Conservation (phyloP, 2,888 invertebrate species). For the Cheilosia urbana region DNA sequence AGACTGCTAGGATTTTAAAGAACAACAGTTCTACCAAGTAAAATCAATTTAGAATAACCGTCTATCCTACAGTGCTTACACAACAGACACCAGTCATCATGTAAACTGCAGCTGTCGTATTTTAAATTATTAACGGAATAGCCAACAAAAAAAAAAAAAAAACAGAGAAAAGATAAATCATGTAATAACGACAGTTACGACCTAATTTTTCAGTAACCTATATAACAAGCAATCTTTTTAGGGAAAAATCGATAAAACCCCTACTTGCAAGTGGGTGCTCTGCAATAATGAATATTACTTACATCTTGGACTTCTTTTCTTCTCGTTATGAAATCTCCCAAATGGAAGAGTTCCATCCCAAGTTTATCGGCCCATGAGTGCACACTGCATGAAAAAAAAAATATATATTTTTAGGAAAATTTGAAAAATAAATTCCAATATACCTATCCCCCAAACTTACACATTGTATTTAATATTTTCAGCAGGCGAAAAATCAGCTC, state of each 20-base stretch:
- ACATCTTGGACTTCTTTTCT: slow-evolving; percentile 91
- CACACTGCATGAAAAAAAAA: slow-evolving; percentile 85
- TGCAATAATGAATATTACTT: slow-evolving; percentile 79
- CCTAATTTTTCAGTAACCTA: slow-evolving; percentile 64
- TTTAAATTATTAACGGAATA: slow-evolving; percentile 53
- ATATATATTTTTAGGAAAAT: too few relatives aligned
- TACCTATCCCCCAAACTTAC: slow-evolving; percentile 78
- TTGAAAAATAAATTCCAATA: not conserved
- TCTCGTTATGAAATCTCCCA: slow-evolving; percentile 92
- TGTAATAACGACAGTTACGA: slow-evolving; percentile 56
- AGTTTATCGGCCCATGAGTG: slow-evolving; percentile 93
- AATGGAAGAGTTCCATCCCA: slow-evolving; percentile 91
- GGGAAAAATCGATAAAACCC: slow-evolving; percentile 81
- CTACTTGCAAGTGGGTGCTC: slow-evolving; percentile 3
- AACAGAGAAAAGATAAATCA: slow-evolving; percentile 19
- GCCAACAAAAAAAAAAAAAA: slow-evolving; percentile 19
- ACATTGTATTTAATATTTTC: slow-evolving; percentile 83
- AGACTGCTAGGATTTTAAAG: too few relatives aligned
- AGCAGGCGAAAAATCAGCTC: slow-evolving; percentile 80
- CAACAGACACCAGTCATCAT: not conserved
- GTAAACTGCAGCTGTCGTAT: slow-evolving; percentile 56
- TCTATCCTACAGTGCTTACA: too few relatives aligned
- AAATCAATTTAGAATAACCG: too few relatives aligned
- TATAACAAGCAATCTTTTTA: slow-evolving; percentile 28
- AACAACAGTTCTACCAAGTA: too few relatives aligned